A percentile compares a stretch with the other conserved stretches of the same genome.
These are phyloP conservation scores for Polydrusus pterygomalis DNA, from an alignment of 2,888 invertebrate genomes.

Conservation along the genomic window DNA sequence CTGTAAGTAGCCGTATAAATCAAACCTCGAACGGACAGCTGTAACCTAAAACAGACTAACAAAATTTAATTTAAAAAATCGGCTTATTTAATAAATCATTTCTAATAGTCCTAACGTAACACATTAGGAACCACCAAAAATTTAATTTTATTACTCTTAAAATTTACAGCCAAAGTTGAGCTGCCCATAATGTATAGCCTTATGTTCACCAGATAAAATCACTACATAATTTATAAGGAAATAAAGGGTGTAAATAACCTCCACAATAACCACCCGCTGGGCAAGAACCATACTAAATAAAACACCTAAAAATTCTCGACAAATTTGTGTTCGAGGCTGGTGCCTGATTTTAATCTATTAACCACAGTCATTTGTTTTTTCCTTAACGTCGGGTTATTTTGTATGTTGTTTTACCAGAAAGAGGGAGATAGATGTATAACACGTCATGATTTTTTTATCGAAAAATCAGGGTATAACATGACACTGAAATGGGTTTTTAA, in stretches of 20 bases:
- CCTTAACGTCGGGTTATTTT: slow-evolving; percentile 38
- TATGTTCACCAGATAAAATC: slow-evolving; percentile 58
- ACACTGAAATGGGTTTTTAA: slow-evolving; percentile 66
- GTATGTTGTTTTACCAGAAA: slow-evolving; percentile 1
- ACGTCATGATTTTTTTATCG: slow-evolving; percentile 39
- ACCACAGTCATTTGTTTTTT: slow-evolving; percentile 46
- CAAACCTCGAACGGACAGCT: slow-evolving; percentile 16
- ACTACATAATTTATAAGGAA: slow-evolving; percentile 69
- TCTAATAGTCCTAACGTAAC: slow-evolving; percentile 47
- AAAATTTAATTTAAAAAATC: slow-evolving; percentile 37
- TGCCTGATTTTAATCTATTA: slow-evolving; percentile 66
- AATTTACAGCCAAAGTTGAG: slow-evolving; percentile 49
- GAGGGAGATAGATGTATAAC: slow-evolving; percentile 36
- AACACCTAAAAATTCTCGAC: slow-evolving; percentile 68
- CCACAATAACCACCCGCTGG: slow-evolving; percentile 69
- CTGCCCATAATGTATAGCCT: slow-evolving; percentile 52
- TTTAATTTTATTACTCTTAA: slow-evolving; percentile 50
- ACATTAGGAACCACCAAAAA: slow-evolving; percentile 50
- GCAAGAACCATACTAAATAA: slow-evolving; percentile 65
- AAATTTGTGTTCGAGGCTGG: slow-evolving; percentile 68
- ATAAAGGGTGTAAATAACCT: slow-evolving; percentile 71
- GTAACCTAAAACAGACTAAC: slow-evolving; percentile 20
- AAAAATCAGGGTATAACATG: slow-evolving; percentile 66
- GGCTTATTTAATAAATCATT: slow-evolving; percentile 45
- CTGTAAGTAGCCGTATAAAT: slow-evolving; percentile 1